phyloP scores from a whole-genome alignment of 2,888 invertebrate genomes.

The Dryobota labecula region DNA sequence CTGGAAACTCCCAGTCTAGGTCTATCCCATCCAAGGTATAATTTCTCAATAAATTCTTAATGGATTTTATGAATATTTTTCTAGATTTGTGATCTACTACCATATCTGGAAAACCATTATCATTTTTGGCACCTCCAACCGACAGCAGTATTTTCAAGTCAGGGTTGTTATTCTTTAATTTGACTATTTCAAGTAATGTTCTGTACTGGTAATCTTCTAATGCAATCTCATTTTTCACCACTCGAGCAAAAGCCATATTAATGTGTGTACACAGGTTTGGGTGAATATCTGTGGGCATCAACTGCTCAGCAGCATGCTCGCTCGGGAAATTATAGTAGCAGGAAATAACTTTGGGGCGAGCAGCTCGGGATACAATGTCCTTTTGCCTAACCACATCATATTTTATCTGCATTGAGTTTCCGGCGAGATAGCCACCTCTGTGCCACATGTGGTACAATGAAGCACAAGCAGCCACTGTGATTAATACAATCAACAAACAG shows the following conservation, averaged over 20 bases:
- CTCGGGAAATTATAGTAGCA: constrained; percentile 93
- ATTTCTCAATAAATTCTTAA: constrained; percentile 88
- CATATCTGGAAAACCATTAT: constrained; percentile 93
- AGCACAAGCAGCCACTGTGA: neutral
- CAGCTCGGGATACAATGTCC: neutral
- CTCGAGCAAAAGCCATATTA: constrained; percentile 93
- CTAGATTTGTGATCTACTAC: constrained; percentile 93
- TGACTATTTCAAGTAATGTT: constrained; percentile 82
- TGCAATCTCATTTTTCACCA: constrained; percentile 91
- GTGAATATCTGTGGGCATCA: constrained; percentile 91
- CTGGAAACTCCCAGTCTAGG: constrained; percentile 97
- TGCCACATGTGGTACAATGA: constrained; percentile 21
- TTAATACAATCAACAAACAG: constrained; percentile 23
- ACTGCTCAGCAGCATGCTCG: constrained; percentile 69
- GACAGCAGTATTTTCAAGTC: constrained; percentile 94
- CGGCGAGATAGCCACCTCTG: neutral
- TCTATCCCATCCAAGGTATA: constrained; percentile 93
- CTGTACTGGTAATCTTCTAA: constrained; percentile 84
- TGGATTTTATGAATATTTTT: constrained; percentile 91
- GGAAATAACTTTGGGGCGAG: constrained; percentile 78
- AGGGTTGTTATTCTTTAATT: constrained; percentile 91
- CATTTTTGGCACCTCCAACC: constrained; percentile 92
- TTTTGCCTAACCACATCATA: constrained; percentile 3
- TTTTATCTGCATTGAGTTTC: neutral
- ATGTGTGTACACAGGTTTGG: constrained; percentile 95